Conservation (phyloP, 2,888 invertebrate species). For the Pherbina coryleti region DNA sequence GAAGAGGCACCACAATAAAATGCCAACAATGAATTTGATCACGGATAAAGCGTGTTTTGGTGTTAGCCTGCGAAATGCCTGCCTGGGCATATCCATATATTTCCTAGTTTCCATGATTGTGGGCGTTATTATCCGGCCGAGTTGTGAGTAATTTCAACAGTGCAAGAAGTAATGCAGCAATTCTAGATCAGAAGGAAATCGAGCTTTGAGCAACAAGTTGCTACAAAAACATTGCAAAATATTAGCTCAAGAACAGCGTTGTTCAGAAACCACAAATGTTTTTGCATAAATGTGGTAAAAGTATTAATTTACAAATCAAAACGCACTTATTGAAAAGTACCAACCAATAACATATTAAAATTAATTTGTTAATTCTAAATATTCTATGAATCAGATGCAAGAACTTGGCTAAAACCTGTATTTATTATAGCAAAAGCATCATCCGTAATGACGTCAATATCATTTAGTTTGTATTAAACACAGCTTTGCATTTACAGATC, state of each 20-base stretch:
- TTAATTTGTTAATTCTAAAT: no score
- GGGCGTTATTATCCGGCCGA: conserved; percentile 49
- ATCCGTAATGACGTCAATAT: conserved; percentile 14
- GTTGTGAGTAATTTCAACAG: conserved; percentile 49
- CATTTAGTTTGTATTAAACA: no score
- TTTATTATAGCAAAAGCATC: background rate
- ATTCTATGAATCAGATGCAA: no score
- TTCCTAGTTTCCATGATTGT: conserved; percentile 47
- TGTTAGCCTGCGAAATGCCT: conserved; percentile 54
- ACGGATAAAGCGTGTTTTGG: conserved; percentile 58
- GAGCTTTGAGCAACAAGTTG: no score
- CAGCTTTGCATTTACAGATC: conserved; percentile 48
- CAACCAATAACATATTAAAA: no score
- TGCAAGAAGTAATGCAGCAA: background rate
- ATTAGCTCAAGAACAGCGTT: no score
- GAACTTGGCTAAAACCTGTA: background rate
- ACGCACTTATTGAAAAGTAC: no score
- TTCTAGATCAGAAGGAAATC: no score
- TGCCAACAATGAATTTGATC: conserved; percentile 46
- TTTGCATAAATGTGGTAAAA: no score
- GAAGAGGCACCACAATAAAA: background rate
- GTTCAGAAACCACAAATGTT: no score
- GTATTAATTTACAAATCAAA: no score
- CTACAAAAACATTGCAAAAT: no score
- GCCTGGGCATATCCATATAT: conserved; percentile 56